A percentile compares a stretch with the other conserved stretches of the same genome.
Conservation (phyloP, 2,888 invertebrate genomes). For the Molanna angustata region DNA sequence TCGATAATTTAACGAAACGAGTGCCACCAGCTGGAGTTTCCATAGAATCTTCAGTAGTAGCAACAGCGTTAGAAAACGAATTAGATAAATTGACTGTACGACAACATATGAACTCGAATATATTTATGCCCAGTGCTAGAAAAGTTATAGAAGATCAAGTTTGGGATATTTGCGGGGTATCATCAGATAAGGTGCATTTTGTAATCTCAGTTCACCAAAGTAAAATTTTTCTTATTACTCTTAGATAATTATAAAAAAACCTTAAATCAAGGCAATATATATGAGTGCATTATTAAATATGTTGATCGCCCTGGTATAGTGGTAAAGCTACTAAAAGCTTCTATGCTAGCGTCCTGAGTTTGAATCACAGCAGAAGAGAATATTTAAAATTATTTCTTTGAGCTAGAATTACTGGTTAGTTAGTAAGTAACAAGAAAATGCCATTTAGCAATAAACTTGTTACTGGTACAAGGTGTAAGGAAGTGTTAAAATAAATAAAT, state of each 20-base stretch:
- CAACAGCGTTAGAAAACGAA: conserved; percentile 5
- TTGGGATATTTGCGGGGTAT: conserved; percentile 44
- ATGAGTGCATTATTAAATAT: too few species aligned
- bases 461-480: not conserved
- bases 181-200: conserved; percentile 41
- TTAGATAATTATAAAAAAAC: too few species aligned
- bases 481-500: not conserved
- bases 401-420: too few species aligned
- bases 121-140: conserved; percentile 3
- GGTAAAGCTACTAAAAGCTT: too few species aligned
- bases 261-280: too few species aligned
- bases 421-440: too few species aligned
- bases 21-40: conserved; percentile 11
- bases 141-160: conserved; percentile 34
- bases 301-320: too few species aligned
- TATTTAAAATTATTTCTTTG: too few species aligned
- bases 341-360: too few species aligned
- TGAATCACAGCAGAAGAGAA: too few species aligned
- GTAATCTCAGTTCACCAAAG: too few species aligned
- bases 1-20: conserved; percentile 8
- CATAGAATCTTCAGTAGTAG: conserved; percentile 6
- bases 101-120: conserved; percentile 8
- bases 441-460: not conserved
- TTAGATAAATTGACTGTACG: conserved; percentile 12
- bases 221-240: too few species aligned